Evolutionary conservation across 2,113 vertebrate genomes (phyloP), one percentile per base, ranked within the genome.

Genomic region (Ovibos moschatus): DNA sequence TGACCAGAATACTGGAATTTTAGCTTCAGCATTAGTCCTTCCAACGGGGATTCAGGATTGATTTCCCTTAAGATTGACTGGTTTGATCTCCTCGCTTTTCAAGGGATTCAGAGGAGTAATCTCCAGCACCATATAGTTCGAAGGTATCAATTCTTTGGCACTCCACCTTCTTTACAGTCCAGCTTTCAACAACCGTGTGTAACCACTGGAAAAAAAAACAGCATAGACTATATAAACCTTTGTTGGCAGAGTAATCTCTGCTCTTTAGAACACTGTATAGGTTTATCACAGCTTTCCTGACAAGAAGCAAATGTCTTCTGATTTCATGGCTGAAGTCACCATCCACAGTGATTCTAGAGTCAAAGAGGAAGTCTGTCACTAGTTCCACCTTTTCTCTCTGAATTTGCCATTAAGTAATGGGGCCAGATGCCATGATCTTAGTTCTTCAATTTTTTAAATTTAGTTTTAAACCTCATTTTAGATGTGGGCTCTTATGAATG

Each of bases 21-120:
- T 36, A 36, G 67, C 67, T 71, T 71, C n/a, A 71, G 67, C 67
- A 12, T 36, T n/a, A 40, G n/a, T 71, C 67, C 19, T 36, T 36
- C 5, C 9, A 71, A 71, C 0, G 0, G n/a, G 67, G 10, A 36
- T 23, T 36, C n/a, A 40, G 67, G 67, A 71, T 12, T 40, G n/a
- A 71, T 36, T 23, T 40, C 67, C 67, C 9, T 36, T 36, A 71
- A 12, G 9, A 71, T 3, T 36, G 67, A 71, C n/a, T 71, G n/a
- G n/a, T 36, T 71, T 23, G n/a, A 71, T 71, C n/a, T 71, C 19
- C 17, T 36, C 23, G 10, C 17, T 71, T 36, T 36, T 36, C 64
- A 71, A 21, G 64, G 19, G n/a, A 71, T 71, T 36, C 64, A 71
- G n/a, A 71, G 64, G n/a, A 71, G 64, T 71, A 21, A 71, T 21